Evolutionary conservation across 2,888 invertebrate species (phyloP).

Genomic region (Antheraea assamensis): DNA sequence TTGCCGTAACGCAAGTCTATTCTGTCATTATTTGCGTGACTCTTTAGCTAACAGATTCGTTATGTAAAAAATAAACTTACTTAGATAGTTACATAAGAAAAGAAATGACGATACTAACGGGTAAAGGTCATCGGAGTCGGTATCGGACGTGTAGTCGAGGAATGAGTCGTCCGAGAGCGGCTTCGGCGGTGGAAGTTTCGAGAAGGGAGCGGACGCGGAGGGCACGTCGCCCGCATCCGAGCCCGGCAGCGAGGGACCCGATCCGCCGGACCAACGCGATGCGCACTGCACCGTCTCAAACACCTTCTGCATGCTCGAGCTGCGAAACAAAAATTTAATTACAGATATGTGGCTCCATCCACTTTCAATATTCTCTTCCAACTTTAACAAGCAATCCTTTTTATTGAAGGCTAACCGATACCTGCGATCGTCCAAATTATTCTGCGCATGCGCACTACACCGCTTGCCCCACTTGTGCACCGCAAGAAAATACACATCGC

Average conservation of each 20-base stretch:
- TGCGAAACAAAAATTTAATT: conserved; percentile 41
- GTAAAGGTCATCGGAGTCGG: conserved; percentile 88
- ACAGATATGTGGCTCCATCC: not conserved
- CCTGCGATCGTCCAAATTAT: too few relatives aligned
- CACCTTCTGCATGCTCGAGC: conserved; percentile 92
- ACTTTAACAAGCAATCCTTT: too few relatives aligned
- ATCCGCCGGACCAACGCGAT: conserved; percentile 82
- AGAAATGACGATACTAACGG: conserved; percentile 79
- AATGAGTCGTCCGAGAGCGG: conserved; percentile 80
- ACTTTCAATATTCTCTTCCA: too few relatives aligned
- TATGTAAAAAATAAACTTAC: not conserved
- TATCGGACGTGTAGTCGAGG: conserved; percentile 79
- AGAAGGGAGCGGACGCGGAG: conserved; percentile 71
- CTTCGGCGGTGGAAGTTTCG: conserved; percentile 84
- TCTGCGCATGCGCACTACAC: too few relatives aligned
- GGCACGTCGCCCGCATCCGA: conserved; percentile 70
- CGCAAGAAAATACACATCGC: too few relatives aligned
- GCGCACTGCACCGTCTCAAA: conserved; percentile 96
- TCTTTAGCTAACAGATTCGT: too few relatives aligned
- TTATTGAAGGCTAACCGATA: too few relatives aligned
- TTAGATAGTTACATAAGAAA: not conserved
- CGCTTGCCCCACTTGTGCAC: too few relatives aligned
- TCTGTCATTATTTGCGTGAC: too few relatives aligned
- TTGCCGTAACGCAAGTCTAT: too few relatives aligned
- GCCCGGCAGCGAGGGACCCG: conserved; percentile 65